These are phyloP conservation scores for Leucophenga varia DNA, from an alignment of 1,140 invertebrate species.

Conservation along the genomic window DNA sequence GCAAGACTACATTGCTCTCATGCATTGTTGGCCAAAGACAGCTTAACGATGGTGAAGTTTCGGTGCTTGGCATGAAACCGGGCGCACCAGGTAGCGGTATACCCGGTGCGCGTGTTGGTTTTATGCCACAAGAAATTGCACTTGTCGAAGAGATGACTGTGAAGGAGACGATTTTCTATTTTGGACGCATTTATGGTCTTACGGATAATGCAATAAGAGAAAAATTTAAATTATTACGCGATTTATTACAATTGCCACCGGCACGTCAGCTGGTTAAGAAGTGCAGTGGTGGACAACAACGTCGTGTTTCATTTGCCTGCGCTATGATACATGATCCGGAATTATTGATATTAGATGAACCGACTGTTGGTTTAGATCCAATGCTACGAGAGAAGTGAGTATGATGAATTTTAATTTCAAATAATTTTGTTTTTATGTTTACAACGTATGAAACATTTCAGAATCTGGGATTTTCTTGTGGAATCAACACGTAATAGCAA, in stretches of 20 bases:
- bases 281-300: conserved; percentile 84
- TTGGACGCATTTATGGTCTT: conserved; percentile 85
- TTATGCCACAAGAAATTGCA: conserved; percentile 90
- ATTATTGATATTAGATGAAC: conserved; percentile 88
- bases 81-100: conserved; percentile 72
- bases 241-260: conserved; percentile 73
- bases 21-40: conserved; percentile 79
- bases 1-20: conserved; percentile 82
- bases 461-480: conserved; percentile 87
- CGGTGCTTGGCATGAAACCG: conserved; percentile 76
- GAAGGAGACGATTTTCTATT: conserved; percentile 82
- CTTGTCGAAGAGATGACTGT: conserved; percentile 85
- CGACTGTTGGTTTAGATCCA: conserved; percentile 90
- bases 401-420: neutral
- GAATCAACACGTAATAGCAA: conserved; percentile 69
- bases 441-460: conserved; percentile 54
- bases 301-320: conserved; percentile 82
- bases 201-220: conserved; percentile 64
- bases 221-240: conserved; percentile 68
- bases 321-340: conserved; percentile 86
- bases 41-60: conserved; percentile 74
- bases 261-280: conserved; percentile 64
- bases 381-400: conserved; percentile 77
- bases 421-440: conserved; percentile 2
- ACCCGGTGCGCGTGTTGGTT: conserved; percentile 77